Conservation (phyloP, 2,113 vertebrate genomes). For the Ctenodactylus gundi region DNA sequence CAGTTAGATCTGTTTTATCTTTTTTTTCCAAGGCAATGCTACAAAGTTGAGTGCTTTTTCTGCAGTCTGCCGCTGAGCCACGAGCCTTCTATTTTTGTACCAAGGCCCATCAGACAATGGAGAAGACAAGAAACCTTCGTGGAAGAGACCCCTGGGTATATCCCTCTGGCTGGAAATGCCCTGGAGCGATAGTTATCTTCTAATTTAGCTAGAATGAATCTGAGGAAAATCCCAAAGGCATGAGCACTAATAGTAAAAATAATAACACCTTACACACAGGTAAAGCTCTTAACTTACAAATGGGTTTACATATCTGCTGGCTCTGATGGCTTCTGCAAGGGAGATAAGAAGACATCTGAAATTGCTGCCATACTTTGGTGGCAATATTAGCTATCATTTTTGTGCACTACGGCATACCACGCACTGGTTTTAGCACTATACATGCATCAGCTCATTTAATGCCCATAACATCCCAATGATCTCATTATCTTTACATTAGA, state of each 20-base stretch:
- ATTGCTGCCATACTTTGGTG: not conserved
- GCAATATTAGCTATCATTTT: not conserved
- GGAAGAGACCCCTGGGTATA: not conserved
- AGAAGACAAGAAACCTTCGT: not conserved
- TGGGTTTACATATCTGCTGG: not conserved
- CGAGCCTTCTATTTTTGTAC: not conserved
- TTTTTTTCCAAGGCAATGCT: not conserved
- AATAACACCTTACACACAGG: not conserved
- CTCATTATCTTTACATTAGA: not conserved
- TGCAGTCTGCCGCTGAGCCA: not conserved
- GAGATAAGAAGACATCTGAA: not conserved
- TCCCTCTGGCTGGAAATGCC: not conserved
- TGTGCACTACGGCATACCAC: not conserved
- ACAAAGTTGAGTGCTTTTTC: not conserved
- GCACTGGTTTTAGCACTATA: not conserved
- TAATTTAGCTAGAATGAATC: constrained; percentile 32
- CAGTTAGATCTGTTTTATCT: not conserved
- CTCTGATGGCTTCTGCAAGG: not conserved
- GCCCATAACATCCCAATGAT: not conserved
- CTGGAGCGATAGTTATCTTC: not conserved
- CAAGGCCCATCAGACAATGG: not conserved
- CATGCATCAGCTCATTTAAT: not conserved
- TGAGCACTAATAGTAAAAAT: constrained; percentile 3
- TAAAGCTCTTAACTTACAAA: not conserved
- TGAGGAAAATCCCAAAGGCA: not conserved